Percentiles rank a stretch among this genome's conserved stretches.
These are phyloP conservation scores for Ichneumoninae sp. DNA, from an alignment of 2,888 invertebrate species.

Conservation along the genomic window DNA sequence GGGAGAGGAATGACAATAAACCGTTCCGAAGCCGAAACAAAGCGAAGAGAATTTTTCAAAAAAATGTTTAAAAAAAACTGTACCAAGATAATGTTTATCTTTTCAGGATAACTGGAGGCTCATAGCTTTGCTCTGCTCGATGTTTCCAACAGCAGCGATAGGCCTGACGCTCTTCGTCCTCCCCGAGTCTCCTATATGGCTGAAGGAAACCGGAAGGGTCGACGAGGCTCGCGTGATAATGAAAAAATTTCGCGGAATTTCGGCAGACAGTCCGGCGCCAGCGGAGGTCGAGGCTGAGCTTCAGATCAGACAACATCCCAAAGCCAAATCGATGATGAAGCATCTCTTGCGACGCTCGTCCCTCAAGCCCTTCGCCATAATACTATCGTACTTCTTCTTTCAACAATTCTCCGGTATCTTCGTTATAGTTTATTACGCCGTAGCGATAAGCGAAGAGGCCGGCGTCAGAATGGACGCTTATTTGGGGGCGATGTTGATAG, in stretches of 20 bases:
- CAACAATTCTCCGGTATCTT: constrained; percentile 87
- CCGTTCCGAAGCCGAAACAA: too few relatives aligned
- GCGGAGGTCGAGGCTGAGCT: constrained; percentile 73
- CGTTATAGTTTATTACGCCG: constrained; percentile 86
- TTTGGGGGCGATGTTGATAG: constrained; percentile 85
- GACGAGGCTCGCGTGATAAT: constrained; percentile 84
- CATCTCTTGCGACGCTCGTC: constrained; percentile 82
- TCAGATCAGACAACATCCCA: constrained; percentile 67
- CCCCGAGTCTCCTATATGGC: constrained; percentile 86
- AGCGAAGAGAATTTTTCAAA: too few relatives aligned
- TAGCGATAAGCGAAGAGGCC: constrained; percentile 85
- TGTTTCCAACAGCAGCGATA: constrained; percentile 84
- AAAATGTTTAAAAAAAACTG: too few relatives aligned
- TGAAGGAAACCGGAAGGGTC: constrained; percentile 84
- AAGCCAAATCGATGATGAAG: constrained; percentile 73
- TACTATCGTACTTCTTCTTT: constrained; percentile 85
- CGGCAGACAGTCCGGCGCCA: constrained; percentile 68
- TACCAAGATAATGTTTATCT: constrained; percentile 29
- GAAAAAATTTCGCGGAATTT: constrained; percentile 83
- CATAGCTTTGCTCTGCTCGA: constrained; percentile 83
- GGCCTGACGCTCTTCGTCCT: constrained; percentile 82
- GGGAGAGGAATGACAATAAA: too few relatives aligned
- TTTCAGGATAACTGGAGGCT: constrained; percentile 84
- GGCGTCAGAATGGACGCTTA: constrained; percentile 85
- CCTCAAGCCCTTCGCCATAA: constrained; percentile 84